phyloP scores from a whole-genome alignment of 2,888 invertebrate species.

The Synergus japonicus region DNA sequence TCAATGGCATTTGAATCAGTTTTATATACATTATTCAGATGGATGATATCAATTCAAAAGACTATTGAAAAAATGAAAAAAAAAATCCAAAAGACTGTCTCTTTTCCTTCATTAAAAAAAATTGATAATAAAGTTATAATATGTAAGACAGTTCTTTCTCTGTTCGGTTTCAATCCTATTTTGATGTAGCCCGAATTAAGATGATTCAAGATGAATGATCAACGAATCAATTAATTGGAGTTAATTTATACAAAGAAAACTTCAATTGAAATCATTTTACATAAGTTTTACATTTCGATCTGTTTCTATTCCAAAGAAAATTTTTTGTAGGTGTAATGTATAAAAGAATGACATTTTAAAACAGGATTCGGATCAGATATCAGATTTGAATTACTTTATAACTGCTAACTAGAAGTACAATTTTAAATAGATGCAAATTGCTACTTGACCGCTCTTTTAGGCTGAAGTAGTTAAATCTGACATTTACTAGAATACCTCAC shows the following conservation, averaged over 20 bases:
- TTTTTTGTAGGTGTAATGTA: not conserved
- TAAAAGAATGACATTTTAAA: not conserved
- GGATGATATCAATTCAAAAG: too few relatives aligned
- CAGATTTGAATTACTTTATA: not conserved
- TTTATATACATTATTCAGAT: too few relatives aligned
- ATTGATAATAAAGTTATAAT: too few relatives aligned
- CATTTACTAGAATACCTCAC: not conserved
- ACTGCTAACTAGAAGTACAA: not conserved
- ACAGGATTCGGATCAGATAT: not conserved
- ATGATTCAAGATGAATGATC: not conserved
- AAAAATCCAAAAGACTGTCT: too few relatives aligned
- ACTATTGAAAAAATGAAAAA: too few relatives aligned
- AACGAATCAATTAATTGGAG: not conserved
- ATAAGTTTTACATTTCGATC: not conserved
- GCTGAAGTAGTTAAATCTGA: not conserved
- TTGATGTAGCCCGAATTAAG: not conserved
- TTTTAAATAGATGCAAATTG: not conserved
- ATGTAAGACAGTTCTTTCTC: too few relatives aligned
- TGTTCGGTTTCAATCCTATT: not conserved
- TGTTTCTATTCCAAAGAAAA: not conserved
- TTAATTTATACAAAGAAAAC: not conserved
- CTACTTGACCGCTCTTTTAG: not conserved
- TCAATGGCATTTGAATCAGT: too few relatives aligned
- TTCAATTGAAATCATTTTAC: not conserved
- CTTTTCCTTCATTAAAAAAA: too few relatives aligned